Base-by-base conservation (phyloP, 1,140 invertebrate species). In the Drosophila mojavensis region DNA sequence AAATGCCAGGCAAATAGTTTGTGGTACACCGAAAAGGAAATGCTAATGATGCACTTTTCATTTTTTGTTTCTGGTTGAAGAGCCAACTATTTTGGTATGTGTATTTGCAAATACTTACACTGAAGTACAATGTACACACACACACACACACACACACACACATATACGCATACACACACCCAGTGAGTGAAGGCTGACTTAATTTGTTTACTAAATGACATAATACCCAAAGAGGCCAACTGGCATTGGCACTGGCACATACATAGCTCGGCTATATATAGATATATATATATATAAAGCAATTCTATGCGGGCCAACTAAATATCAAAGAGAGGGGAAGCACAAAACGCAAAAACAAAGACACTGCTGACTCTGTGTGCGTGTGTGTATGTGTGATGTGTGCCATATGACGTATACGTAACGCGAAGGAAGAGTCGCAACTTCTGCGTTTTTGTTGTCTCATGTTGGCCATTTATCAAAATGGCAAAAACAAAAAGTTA, bases 191-290 rank as follows among this genome's bases (percentile, higher is more conserved):
- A 41, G 51, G 30, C 66, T 68, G 76, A 69, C 71, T 89, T 75
- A 89, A 88, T 89, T 88, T 88, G 80, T 84, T 88, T 76, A 78
- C 77, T 60, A 81, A 89, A 88, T 89, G 80, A 88, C 84, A 89
- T 89, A 84, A 88, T 82, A 79, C 68, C 36, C 62, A 69, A 72
- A 70, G 58, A 50, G 48, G 47, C 28, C 55, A 62, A 66, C 70
- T 59, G 56, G 43, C 51, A 48, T 24, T 24, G 26, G 45, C 51
- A 63, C 70, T 58, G 55, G 41, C 51, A 39, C 30, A n/a, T 28
- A 47, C 20, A 24, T 24, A 24, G 60, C 45, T 17, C 30, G 26
- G 43, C 28, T 55, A 39, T 48, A 55, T 71, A 43, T 63, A 24
- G 61, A 30, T 0, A 17, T 17, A 17, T 17, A 17, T 17, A 17